A percentile compares a stretch with the other conserved stretches of the same genome.
phyloP scores from a whole-genome alignment of 37 sponge, comb jelly and placozoan genomes.

The Cliona cf. orientalis region DNA sequence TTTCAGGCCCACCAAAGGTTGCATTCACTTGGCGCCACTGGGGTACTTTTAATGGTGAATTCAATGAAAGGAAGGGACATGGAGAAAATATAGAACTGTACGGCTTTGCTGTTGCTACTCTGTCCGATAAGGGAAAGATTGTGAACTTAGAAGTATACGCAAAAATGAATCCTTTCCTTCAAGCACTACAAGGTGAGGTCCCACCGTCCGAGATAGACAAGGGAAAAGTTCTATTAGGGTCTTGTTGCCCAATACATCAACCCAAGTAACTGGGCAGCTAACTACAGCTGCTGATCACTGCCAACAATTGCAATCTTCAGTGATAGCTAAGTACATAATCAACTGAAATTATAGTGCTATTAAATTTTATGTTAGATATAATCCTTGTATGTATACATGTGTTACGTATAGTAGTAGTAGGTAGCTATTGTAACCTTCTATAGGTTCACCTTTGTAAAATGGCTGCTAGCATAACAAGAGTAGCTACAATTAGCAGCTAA shows the following conservation, averaged over 20 bases:
- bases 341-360: too few relatives aligned
- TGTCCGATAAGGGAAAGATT: slow-evolving; percentile 35
- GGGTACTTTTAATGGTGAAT: slow-evolving; percentile 36
- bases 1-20: slow-evolving; percentile 34
- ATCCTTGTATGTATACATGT: too few relatives aligned
- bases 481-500: too few relatives aligned
- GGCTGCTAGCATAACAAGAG: too few relatives aligned
- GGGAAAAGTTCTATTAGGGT: slow-evolving; percentile 4
- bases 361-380: too few relatives aligned
- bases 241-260: slow-evolving; percentile 11
- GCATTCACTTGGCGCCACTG: slow-evolving; percentile 60
- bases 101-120: slow-evolving; percentile 44
- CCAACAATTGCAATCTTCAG: too few relatives aligned
- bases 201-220: background rate
- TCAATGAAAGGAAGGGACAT: slow-evolving; percentile 23
- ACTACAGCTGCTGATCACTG: too few relatives aligned
- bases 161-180: slow-evolving; percentile 6
- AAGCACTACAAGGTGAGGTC: background rate
- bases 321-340: too few relatives aligned
- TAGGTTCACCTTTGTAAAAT: too few relatives aligned
- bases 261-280: background rate
- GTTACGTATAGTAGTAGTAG: too few relatives aligned
- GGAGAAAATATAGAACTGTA: slow-evolving; percentile 41
- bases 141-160: background rate
- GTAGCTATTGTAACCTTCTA: too few relatives aligned